Conservation (phyloP, 2,797 vertebrate species). For the Artibeus lituratus region DNA sequence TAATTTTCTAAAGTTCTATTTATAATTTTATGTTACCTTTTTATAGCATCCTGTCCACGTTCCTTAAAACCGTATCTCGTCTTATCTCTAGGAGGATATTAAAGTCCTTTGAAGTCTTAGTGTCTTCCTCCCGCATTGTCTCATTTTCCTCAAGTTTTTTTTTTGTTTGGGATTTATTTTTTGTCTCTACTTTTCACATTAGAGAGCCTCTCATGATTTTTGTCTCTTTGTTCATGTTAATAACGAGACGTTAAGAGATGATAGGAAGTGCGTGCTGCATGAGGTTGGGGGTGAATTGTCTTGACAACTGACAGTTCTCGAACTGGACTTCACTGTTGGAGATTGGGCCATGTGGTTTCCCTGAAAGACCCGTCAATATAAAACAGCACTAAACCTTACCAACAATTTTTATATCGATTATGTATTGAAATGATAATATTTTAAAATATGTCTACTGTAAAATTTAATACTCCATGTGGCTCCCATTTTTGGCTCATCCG, state of each 20-base stretch:
- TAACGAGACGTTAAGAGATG: background rate
- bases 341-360: background rate
- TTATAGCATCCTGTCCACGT: background rate
- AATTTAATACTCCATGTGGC: background rate
- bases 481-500: background rate
- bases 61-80: background rate
- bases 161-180: background rate
- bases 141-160: background rate
- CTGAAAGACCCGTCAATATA: background rate
- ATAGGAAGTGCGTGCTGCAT: background rate
- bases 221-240: background rate
- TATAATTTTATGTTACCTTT: background rate
- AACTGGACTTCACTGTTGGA: background rate
- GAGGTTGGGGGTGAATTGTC: background rate
- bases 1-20: background rate
- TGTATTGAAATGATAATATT: background rate
- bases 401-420: background rate
- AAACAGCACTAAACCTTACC: background rate
- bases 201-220: background rate
- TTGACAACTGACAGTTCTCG: too few relatives aligned
- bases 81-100: background rate
- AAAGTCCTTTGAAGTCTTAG: background rate
- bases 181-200: background rate
- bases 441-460: background rate
- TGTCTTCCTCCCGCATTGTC: background rate